Conservation (phyloP, 2,797 vertebrate genomes). For the Lepus townsendii region DNA sequence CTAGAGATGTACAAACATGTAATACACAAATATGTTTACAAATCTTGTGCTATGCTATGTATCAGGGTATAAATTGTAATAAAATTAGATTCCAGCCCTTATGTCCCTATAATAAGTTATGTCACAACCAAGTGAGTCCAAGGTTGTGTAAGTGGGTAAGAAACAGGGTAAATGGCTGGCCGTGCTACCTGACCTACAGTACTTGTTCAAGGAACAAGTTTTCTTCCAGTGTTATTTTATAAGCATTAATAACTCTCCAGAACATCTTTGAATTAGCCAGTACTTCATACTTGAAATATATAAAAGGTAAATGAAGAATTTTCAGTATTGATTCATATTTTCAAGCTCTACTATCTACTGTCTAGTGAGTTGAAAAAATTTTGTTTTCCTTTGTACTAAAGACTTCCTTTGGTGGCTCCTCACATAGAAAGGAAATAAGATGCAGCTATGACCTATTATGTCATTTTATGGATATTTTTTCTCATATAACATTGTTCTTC, state of each 20-base stretch:
- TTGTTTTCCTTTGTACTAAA: constrained; percentile 60
- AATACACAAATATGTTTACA: background rate
- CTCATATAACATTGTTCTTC: constrained; percentile 16
- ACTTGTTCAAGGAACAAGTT: background rate
- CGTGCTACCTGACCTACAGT: background rate
- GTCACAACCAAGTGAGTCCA: background rate
- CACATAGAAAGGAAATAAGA: constrained; percentile 68
- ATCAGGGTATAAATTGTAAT: background rate
- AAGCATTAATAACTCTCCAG: background rate
- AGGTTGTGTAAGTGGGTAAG: background rate
- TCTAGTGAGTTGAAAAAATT: background rate
- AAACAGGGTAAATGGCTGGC: background rate
- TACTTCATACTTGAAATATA: background rate
- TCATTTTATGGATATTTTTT: constrained; percentile 71
- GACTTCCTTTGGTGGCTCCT: constrained; percentile 60
- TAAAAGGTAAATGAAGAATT: constrained; percentile 10
- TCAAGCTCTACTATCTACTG: background rate
- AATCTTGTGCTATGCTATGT: background rate
- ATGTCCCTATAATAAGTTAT: background rate
- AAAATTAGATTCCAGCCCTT: background rate
- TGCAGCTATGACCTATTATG: constrained; percentile 44
- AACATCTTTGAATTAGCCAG: background rate
- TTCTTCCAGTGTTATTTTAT: background rate
- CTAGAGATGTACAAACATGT: background rate
- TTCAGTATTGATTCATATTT: background rate